These are phyloP conservation scores for Pygocentrus nattereri DNA, from an alignment of 2,797 vertebrate genomes.

Conservation along the genomic window DNA sequence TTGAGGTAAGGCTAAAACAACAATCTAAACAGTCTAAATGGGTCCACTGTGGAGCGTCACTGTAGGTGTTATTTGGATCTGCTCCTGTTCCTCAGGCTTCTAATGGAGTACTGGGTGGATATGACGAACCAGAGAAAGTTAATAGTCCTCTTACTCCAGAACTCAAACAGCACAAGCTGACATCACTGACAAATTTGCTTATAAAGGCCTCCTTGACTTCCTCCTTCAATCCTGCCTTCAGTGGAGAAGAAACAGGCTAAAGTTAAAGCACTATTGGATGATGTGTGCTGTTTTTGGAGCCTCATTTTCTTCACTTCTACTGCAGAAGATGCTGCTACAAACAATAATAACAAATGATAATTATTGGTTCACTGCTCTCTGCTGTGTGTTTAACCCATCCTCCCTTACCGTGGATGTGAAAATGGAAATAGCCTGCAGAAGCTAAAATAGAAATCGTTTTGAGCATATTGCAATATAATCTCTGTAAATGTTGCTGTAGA, in stretches of 20 bases:
- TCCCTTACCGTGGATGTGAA: not conserved
- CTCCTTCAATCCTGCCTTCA: not conserved
- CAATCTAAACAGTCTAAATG: not conserved
- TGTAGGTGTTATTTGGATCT: not conserved
- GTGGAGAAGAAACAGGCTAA: not conserved
- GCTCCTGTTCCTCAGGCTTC: not conserved
- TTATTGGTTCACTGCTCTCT: not conserved
- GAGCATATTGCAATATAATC: slow-evolving; percentile 50
- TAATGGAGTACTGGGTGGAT: not conserved
- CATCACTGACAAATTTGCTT: not conserved
- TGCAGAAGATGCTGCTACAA: not conserved
- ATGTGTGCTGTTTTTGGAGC: not conserved
- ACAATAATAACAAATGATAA: not conserved
- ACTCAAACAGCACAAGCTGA: not conserved
- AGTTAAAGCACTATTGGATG: not conserved
- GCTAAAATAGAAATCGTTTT: slow-evolving; percentile 17
- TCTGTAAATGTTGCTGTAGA: slow-evolving; percentile 70
- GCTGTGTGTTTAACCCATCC: not conserved
- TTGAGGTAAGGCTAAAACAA: too few species aligned
- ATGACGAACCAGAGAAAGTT: not conserved
- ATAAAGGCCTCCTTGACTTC: not conserved
- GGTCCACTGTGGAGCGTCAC: not conserved
- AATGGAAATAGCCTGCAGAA: not conserved
- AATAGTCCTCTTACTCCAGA: not conserved
- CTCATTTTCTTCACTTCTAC: too few species aligned